phyloP scores from a whole-genome alignment of 2,113 vertebrate species.

The Hippocampus mohnikei region DNA sequence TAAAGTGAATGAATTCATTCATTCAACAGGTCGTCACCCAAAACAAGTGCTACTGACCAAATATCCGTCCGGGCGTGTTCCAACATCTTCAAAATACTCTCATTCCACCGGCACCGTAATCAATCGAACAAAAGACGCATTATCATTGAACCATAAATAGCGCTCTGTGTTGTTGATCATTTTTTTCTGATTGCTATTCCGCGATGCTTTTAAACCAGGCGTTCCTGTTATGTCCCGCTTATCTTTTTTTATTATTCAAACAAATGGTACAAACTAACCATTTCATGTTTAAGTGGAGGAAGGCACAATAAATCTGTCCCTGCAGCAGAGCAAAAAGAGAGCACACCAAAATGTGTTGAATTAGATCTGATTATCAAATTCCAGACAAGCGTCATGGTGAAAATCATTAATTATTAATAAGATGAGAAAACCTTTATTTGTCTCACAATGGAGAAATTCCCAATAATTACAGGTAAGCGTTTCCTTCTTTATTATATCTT shows the following conservation, averaged over 20 bases:
- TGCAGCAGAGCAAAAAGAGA: not conserved
- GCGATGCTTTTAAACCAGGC: slow-evolving; percentile 21
- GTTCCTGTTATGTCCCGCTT: slow-evolving; percentile 19
- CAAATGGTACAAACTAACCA: slow-evolving; percentile 4
- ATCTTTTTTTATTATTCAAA: not conserved
- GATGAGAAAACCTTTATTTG: no score
- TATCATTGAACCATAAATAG: slow-evolving; percentile 24
- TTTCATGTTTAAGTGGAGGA: slow-evolving; percentile 7
- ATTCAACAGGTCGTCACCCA: not conserved
- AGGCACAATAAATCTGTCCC: slow-evolving; percentile 1
- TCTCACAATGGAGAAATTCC: no score
- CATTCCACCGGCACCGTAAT: slow-evolving; percentile 40
- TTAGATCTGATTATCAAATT: not conserved
- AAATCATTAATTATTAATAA: no score
- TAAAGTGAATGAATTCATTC: slow-evolving; percentile 3
- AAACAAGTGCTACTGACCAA: not conserved
- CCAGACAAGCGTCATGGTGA: not conserved
- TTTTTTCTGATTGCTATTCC: slow-evolving; percentile 26
- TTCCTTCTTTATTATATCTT: no score
- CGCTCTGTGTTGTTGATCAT: no score
- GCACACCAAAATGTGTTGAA: not conserved
- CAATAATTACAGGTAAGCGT: no score
- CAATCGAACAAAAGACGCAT: slow-evolving; percentile 51
- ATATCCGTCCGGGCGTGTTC: not conserved
- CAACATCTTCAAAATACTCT: slow-evolving; percentile 28